Base-by-base conservation (phyloP, 2,113 vertebrate species). In the Pithys albifrons region DNA sequence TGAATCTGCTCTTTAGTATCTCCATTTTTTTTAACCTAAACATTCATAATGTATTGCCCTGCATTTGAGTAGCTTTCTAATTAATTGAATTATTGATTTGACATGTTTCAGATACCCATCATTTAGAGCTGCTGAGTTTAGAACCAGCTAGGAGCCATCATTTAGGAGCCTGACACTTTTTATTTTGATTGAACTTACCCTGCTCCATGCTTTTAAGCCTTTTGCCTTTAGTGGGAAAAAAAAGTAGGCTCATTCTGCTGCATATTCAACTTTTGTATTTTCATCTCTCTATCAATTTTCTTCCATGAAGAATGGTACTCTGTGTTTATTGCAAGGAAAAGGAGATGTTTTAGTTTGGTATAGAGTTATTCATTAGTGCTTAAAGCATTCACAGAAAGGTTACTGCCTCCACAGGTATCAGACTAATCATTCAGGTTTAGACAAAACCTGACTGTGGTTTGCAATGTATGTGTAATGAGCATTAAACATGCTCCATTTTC, bases 21-120 rank as follows among this genome's bases (percentile, higher is more conserved):
- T 86, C 54, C 58, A 25, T 12, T 66, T 91, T 46, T 54, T 41
- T 73, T 85, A 75, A 70, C 18, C 23, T 57, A 66, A 85, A 39
- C 31, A 19, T 24, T 64, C 12, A 7, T 49, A 45, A 59, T 48
- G 12, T 17, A 52, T 76, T 62, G 43, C 37, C 43, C 31, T 20
- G 41, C 59, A 69, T 85, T 75, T 69, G 41, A 78, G 77, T 35
- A 43, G 61, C 81, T 94, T 89, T 91, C 84, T 94, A 62, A 84
- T 89, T 87, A 89, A 94, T 66, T 76, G 77, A 87, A 43, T 85
- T 95, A 69, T 78, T 79, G 77, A 85, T 93, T 70, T 84, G 67
- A 62, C 8, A 2, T 87, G 55, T 88, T 85, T 95, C 71, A 91
- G 58, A 35, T 37, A 22, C 12, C 19, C 55, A 51, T 79, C 24